phyloP scores from a whole-genome alignment of 2,888 invertebrate genomes.

The Xylocampa areola region DNA sequence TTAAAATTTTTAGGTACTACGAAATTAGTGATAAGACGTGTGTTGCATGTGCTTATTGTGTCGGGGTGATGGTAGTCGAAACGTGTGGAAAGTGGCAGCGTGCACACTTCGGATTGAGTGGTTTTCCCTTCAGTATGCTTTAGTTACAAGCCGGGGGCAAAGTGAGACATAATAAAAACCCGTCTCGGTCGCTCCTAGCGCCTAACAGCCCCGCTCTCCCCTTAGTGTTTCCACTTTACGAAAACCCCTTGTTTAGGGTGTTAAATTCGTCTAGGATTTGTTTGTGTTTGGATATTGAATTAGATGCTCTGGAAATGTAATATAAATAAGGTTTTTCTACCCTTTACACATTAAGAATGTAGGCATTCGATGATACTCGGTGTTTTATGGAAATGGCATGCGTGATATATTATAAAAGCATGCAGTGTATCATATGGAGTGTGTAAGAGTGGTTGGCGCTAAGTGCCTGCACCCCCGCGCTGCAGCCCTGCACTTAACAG shows the following conservation, averaged over 20 bases:
- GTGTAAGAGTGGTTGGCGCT: constrained; percentile 47
- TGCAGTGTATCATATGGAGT: constrained; percentile 47
- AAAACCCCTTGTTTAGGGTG: constrained; percentile 58
- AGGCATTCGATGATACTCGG: constrained; percentile 1
- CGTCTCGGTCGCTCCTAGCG: constrained; percentile 70
- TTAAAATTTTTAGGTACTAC: neutral
- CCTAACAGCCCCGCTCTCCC: constrained; percentile 56
- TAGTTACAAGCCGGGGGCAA: constrained; percentile 74
- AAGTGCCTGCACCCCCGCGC: constrained; percentile 52
- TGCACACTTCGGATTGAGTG: constrained; percentile 70
- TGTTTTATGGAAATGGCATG: constrained; percentile 39
- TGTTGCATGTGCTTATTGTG: constrained; percentile 8
- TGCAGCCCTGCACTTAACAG: constrained; percentile 62
- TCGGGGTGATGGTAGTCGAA: constrained; percentile 9
- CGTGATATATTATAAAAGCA: constrained; percentile 45
- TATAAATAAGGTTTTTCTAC: constrained; percentile 1
- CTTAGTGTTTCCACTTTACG: constrained; percentile 55
- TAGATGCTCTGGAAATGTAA: constrained; percentile 19
- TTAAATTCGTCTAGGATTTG: constrained; percentile 59
- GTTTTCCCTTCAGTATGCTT: constrained; percentile 74
- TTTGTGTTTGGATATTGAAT: constrained; percentile 54
- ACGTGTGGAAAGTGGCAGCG: constrained; percentile 41
- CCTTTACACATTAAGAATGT: neutral
- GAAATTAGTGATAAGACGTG: neutral
- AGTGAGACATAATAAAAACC: constrained; percentile 79